phyloP scores from a whole-genome alignment of 1,140 invertebrate genomes.

The Ephestia elutella region DNA sequence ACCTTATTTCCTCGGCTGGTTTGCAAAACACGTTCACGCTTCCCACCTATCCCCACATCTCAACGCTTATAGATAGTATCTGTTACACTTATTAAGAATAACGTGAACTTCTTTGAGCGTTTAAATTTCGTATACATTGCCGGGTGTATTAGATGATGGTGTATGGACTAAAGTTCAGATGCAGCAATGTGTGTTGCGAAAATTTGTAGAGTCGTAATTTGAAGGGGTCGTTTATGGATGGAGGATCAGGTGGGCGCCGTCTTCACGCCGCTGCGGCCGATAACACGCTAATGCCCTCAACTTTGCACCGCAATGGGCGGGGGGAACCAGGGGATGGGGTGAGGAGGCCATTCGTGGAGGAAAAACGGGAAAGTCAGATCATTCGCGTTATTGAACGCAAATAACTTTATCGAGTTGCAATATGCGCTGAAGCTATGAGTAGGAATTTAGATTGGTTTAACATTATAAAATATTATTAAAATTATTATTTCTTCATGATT shows the following conservation, averaged over 20 bases:
- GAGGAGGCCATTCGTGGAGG: conserved; percentile 45
- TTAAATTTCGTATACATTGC: conserved; percentile 24
- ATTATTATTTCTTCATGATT: background rate
- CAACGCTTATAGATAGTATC: conserved; percentile 71
- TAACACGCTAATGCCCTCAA: conserved; percentile 76
- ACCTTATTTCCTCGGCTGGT: conserved; percentile 67
- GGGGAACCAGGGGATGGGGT: conserved; percentile 17
- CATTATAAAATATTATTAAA: background rate
- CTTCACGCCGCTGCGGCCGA: conserved; percentile 63
- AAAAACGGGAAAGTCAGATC: conserved; percentile 71
- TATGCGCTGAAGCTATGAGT: conserved; percentile 29
- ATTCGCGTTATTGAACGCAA: conserved; percentile 69
- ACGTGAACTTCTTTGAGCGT: background rate
- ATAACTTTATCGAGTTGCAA: conserved; percentile 66
- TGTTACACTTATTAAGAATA: conserved; percentile 56
- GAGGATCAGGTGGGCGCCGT: conserved; percentile 62
- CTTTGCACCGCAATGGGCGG: conserved; percentile 70
- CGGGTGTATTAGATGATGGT: conserved; percentile 4
- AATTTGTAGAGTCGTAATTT: conserved; percentile 20
- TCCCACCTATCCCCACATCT: conserved; percentile 71
- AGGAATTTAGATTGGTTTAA: background rate
- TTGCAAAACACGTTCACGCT: conserved; percentile 72
- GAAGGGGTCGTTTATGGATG: conserved; percentile 28
- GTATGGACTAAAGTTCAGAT: background rate
- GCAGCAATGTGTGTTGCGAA: conserved; percentile 24